Conservation (phyloP, 2,888 invertebrate species). For the Coecobrya sp. region DNA sequence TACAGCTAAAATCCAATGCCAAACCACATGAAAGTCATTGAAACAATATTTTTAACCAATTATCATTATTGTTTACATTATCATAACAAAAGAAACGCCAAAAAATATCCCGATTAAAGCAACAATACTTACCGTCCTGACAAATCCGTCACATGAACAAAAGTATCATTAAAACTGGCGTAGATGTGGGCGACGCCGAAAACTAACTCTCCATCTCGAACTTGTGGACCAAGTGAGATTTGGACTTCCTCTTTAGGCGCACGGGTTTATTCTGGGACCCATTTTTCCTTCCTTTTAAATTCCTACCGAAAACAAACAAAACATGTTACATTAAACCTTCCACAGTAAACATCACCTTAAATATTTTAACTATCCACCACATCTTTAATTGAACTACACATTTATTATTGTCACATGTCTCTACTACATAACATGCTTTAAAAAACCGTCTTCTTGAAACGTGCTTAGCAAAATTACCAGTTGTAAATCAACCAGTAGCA, state of each 20-base stretch:
- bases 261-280: conserved; percentile 99
- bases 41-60: conserved; percentile 7
- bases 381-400: too few species aligned
- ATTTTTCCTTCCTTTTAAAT: conserved; percentile 88
- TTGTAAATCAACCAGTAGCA: neutral
- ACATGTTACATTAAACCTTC: neutral
- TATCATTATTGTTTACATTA: neutral
- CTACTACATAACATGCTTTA: too few species aligned
- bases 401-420: too few species aligned
- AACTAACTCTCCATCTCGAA: conserved; percentile 98
- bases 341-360: too few species aligned
- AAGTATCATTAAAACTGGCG: conserved; percentile 99
- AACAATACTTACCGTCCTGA: conserved; percentile 92
- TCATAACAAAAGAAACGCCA: too few species aligned
- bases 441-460: too few species aligned
- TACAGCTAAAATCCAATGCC: conserved; percentile 32
- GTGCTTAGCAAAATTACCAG: too few species aligned
- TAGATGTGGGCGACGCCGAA: conserved; percentile 99
- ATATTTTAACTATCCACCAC: too few species aligned
- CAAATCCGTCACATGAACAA: conserved; percentile 99
- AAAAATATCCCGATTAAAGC: neutral
- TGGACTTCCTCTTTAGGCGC: conserved; percentile 98
- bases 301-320: conserved; percentile 10
- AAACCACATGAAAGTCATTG: conserved; percentile 65
- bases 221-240: conserved; percentile 98